phyloP scores from a whole-genome alignment of 2,113 vertebrate genomes.

The Aegotheles bennettii region DNA sequence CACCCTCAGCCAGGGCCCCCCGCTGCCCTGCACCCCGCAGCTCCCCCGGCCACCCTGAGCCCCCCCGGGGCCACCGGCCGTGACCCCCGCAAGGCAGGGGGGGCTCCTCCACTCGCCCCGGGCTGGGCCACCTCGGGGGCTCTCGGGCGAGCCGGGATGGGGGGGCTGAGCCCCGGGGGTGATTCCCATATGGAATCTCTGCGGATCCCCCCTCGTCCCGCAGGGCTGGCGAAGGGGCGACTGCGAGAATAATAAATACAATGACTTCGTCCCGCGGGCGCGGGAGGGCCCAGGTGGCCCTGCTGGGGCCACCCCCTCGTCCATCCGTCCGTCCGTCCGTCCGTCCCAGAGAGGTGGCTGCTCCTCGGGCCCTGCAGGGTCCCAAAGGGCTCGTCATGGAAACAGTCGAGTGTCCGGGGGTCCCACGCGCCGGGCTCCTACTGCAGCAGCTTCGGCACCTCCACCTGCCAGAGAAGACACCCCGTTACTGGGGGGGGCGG shows the following conservation, averaged over 20 bases:
- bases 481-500: neutral
- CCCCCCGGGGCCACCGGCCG: neutral
- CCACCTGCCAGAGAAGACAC: slow-evolving; percentile 76
- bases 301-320: neutral
- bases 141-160: neutral
- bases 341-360: neutral
- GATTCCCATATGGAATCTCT: neutral
- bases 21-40: neutral
- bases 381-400: slow-evolving; percentile 6
- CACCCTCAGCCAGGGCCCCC: too few species aligned
- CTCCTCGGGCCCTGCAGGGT: slow-evolving; percentile 23
- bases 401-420: slow-evolving; percentile 21
- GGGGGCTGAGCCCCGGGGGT: neutral
- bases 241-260: slow-evolving; percentile 25
- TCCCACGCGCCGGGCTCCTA: slow-evolving; percentile 43
- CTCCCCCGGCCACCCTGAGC: neutral
- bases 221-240: accelerated
- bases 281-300: neutral
- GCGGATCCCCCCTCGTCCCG: neutral
- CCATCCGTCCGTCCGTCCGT: neutral
- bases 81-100: neutral
- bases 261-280: neutral
- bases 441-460: slow-evolving; percentile 87
- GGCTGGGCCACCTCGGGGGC: neutral
- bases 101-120: neutral